phyloP scores from a whole-genome alignment of 2,888 invertebrate species.

The Dicroscelio sp. region DNA sequence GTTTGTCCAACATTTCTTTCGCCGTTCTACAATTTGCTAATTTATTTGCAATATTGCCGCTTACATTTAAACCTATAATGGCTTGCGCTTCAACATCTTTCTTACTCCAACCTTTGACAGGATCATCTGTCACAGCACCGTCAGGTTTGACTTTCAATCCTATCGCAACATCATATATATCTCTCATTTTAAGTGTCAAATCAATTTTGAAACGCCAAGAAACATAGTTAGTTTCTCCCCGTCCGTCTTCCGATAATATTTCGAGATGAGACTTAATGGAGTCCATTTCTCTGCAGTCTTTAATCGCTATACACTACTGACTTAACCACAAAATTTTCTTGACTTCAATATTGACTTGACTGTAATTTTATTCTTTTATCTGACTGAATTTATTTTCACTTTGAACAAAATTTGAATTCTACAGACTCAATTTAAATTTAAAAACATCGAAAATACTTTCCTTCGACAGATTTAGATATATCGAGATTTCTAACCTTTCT shows the following conservation, averaged over 20 bases:
- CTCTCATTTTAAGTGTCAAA: constrained; percentile 74
- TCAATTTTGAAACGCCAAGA: constrained; percentile 81
- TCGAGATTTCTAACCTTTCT: too few relatives aligned
- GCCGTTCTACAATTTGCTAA: constrained; percentile 77
- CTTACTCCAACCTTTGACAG: constrained; percentile 62
- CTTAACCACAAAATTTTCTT: too few relatives aligned
- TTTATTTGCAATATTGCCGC: constrained; percentile 75
- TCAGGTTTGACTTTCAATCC: too few relatives aligned
- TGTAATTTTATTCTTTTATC: too few relatives aligned
- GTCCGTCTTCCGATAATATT: constrained; percentile 74
- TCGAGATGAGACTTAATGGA: constrained; percentile 81
- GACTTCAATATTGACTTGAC: too few relatives aligned
- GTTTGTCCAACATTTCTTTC: constrained; percentile 70
- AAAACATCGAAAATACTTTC: too few relatives aligned
- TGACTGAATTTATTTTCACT: too few relatives aligned
- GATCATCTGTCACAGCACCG: background rate
- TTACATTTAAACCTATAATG: constrained; percentile 81
- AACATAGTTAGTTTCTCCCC: constrained; percentile 70
- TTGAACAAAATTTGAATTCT: too few relatives aligned
- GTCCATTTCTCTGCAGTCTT: constrained; percentile 82
- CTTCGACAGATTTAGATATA: too few relatives aligned
- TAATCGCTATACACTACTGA: too few relatives aligned
- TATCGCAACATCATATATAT: background rate
- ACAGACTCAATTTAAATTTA: too few relatives aligned
- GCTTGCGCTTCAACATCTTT: constrained; percentile 81